Conservation (phyloP, 1,140 invertebrate species). For the Bombus sibiricus region DNA sequence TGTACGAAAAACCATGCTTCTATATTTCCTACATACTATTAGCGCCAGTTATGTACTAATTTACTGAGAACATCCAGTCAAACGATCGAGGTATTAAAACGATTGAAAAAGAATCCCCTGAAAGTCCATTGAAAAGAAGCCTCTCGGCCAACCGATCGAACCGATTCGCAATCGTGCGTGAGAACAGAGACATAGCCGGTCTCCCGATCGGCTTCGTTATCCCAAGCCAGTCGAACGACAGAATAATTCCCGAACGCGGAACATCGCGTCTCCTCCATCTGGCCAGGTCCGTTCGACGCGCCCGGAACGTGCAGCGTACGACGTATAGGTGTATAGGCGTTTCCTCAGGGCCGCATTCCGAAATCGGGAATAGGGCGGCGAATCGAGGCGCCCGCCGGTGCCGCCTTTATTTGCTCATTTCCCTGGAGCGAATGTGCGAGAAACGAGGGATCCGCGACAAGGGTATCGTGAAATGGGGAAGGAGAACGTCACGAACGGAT, state of each 20-base stretch:
- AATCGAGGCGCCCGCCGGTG: constrained; percentile 67
- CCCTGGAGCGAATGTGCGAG: constrained; percentile 61
- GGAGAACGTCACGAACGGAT: constrained; percentile 43
- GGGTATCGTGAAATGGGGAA: background rate
- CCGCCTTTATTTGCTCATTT: constrained; percentile 78
- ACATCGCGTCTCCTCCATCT: constrained; percentile 27
- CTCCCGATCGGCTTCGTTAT: constrained; percentile 37
- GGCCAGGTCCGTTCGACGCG: background rate
- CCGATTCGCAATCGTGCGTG: constrained; percentile 2
- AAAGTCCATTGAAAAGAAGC: background rate
- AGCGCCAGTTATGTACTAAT: background rate
- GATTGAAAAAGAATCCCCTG: background rate
- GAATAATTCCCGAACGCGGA: constrained; percentile 40
- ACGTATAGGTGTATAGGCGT: background rate
- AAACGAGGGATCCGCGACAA: constrained; percentile 39
- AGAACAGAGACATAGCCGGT: constrained; percentile 43
- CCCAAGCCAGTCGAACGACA: background rate
- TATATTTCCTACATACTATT: background rate
- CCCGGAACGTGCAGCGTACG: background rate
- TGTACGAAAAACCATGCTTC: no score
- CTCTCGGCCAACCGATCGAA: background rate
- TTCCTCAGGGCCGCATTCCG: constrained; percentile 71
- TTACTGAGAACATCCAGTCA: background rate
- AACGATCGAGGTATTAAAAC: background rate
- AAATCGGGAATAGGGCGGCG: constrained; percentile 73